These are phyloP conservation scores for Stichodactyla helianthus DNA, from an alignment of 64 coral and sea anemone species.

Conservation along the genomic window DNA sequence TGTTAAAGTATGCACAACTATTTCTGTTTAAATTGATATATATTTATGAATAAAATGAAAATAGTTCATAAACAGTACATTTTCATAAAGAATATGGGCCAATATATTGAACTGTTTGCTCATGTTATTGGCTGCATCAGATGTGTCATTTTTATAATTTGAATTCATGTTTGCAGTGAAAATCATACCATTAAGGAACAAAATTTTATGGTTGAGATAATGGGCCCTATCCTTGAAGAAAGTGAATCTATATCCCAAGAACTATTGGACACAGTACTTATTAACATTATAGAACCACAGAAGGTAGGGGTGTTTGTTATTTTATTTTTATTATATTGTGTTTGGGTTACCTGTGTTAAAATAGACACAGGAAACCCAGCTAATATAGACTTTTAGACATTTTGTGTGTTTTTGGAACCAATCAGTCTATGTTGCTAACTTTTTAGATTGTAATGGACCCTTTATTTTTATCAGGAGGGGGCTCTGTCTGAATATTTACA, in stretches of 20 bases:
- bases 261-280: slow-evolving; percentile 70
- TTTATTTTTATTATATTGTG: background rate
- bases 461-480: too few species aligned
- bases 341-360: background rate
- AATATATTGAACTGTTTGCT: too few species aligned
- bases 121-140: too few species aligned
- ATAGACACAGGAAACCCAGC: too few species aligned
- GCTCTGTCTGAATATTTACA: too few species aligned
- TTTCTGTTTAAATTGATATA: background rate
- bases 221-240: slow-evolving; percentile 68
- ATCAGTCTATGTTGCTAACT: too few species aligned
- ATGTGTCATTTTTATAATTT: background rate
- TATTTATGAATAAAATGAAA: too few species aligned
- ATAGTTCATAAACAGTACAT: too few species aligned
- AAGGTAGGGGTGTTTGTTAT: slow-evolving; percentile 35
- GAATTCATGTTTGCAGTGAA: slow-evolving; percentile 33
- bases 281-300: slow-evolving; percentile 66
- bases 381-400: too few species aligned
- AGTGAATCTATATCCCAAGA: slow-evolving; percentile 72
- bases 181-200: slow-evolving; percentile 68
- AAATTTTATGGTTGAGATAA: slow-evolving; percentile 78
- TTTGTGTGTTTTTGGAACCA: too few species aligned
- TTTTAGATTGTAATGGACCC: too few species aligned
- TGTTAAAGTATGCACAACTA: slow-evolving; percentile 67
- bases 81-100: too few species aligned